Evolutionary conservation across 1,140 invertebrate species (phyloP).

Genomic region (Cyclina sinensis): DNA sequence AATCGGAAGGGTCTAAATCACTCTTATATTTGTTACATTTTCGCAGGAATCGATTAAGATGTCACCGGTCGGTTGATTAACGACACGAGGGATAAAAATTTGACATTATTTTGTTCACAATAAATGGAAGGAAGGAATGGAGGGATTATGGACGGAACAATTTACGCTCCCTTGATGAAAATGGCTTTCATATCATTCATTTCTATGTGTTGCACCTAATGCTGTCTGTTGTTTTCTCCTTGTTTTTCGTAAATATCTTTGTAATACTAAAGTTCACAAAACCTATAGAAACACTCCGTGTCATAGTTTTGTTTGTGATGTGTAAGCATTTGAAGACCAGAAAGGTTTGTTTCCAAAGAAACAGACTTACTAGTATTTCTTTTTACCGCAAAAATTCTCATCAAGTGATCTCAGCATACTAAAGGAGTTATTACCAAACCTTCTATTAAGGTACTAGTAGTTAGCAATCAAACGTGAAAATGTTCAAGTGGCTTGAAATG

Average conservation of each 20-base stretch:
- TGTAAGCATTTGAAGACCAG: no score
- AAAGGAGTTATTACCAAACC: no score
- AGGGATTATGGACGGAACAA: slow-evolving; percentile 38
- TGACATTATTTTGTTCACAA: slow-evolving; percentile 61
- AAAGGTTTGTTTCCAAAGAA: no score
- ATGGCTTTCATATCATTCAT: slow-evolving; percentile 37
- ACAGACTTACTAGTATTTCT: no score
- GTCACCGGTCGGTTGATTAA: slow-evolving; percentile 56
- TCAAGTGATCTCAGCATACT: no score
- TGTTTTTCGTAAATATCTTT: neutral
- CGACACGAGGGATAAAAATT: slow-evolving; percentile 31
- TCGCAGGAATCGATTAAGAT: slow-evolving; percentile 54
- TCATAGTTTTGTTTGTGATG: no score
- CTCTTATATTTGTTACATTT: slow-evolving; percentile 64
- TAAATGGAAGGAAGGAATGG: slow-evolving; percentile 42
- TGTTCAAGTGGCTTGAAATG: no score
- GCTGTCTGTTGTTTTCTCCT: slow-evolving; percentile 1
- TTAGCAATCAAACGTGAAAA: no score
- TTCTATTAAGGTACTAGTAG: no score
- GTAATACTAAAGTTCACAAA: no score
- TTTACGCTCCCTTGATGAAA: slow-evolving; percentile 56
- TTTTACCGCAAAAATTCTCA: no score
- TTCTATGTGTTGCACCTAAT: slow-evolving; percentile 12
- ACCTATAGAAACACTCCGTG: no score
- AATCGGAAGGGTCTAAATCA: slow-evolving; percentile 60